phyloP scores from a whole-genome alignment of 1,140 invertebrate genomes.

The Aphaenogaster floridana region DNA sequence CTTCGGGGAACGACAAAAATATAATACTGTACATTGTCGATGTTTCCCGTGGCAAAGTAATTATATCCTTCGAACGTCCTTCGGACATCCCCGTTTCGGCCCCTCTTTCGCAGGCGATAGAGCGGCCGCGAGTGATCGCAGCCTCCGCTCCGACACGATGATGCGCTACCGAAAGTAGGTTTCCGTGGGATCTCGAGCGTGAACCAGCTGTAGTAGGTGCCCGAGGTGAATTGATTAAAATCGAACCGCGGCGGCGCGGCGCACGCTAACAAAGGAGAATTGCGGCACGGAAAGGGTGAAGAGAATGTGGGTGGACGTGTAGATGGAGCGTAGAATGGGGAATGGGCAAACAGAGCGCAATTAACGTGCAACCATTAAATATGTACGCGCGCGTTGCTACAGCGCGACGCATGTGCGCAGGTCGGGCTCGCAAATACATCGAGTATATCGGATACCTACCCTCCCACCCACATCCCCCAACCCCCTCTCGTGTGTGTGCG shows the following conservation, averaged over 20 bases:
- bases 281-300: constrained; percentile 71
- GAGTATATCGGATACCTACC: constrained; percentile 80
- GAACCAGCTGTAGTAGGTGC: constrained; percentile 74
- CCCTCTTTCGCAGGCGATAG: too few relatives aligned
- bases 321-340: constrained; percentile 73
- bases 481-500: neutral
- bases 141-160: neutral
- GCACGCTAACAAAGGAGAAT: constrained; percentile 76
- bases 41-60: too few relatives aligned
- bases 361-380: constrained; percentile 85
- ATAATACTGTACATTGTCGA: too few relatives aligned
- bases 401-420: constrained; percentile 71
- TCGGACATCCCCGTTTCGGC: too few relatives aligned
- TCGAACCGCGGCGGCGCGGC: constrained; percentile 77
- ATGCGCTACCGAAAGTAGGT: constrained; percentile 58
- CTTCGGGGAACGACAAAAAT: too few relatives aligned
- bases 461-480: constrained; percentile 62
- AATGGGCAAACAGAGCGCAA: constrained; percentile 84
- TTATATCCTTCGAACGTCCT: too few relatives aligned
- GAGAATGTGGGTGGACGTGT: constrained; percentile 67
- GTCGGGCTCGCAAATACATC: constrained; percentile 76
- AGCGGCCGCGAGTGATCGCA: too few relatives aligned
- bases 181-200: constrained; percentile 75
- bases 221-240: constrained; percentile 84
- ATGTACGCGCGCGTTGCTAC: constrained; percentile 81